These are phyloP conservation scores for Phyllotreta striolata DNA, from an alignment of 2,888 invertebrate species.

Conservation along the genomic window DNA sequence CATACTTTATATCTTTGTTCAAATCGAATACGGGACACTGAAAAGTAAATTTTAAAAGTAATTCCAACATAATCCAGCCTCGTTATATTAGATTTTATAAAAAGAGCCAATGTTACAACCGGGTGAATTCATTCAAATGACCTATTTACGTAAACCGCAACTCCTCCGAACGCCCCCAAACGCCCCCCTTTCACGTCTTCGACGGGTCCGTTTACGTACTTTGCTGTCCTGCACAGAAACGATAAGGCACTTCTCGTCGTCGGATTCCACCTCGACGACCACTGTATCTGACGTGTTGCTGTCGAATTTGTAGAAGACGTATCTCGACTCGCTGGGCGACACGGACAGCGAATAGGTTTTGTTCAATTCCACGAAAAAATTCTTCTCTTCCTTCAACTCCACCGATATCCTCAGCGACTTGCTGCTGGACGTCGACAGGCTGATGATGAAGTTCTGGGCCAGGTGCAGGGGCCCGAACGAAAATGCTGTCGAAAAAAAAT, in stretches of 20 bases:
- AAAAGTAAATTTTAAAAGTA: conserved; percentile 10
- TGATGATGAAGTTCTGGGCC: conserved; percentile 52
- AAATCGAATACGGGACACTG: conserved; percentile 88
- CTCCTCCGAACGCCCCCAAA: background rate
- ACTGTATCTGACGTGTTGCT: conserved; percentile 59
- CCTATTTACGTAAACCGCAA: no score
- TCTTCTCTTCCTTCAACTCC: conserved; percentile 65
- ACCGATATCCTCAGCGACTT: conserved; percentile 68
- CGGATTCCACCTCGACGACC: conserved; percentile 70
- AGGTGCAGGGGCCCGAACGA: conserved; percentile 35
- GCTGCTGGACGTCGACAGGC: conserved; percentile 66
- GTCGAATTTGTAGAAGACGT: conserved; percentile 67
- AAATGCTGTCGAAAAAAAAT: conserved; percentile 34
- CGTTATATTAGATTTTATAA: background rate
- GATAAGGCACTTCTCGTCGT: conserved; percentile 75
- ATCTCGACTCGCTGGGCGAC: conserved; percentile 66
- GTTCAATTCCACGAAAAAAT: conserved; percentile 67
- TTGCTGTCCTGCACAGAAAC: conserved; percentile 81
- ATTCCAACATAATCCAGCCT: background rate
- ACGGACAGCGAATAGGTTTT: conserved; percentile 60
- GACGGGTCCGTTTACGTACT: conserved; percentile 49
- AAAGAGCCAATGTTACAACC: no score
- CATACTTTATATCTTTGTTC: conserved; percentile 77
- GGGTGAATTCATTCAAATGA: background rate
- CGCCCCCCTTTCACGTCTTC: background rate